These are phyloP conservation scores for Petromus typicus DNA, from an alignment of 2,113 vertebrate species.

Conservation along the genomic window DNA sequence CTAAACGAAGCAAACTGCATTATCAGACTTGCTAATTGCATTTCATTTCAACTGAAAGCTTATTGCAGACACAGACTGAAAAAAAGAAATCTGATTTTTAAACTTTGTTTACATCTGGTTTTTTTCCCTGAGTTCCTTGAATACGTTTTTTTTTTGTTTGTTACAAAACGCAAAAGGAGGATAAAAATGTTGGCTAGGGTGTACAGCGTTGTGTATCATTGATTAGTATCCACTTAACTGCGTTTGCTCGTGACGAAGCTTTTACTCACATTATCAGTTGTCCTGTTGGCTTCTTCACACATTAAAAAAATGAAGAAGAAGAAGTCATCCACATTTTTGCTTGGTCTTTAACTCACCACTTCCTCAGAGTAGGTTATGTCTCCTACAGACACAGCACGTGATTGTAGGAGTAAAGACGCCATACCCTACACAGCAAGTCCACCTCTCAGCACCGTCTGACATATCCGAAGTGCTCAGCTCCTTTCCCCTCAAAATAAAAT, in stretches of 20 bases:
- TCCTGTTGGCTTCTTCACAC: not conserved
- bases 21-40: constrained; percentile 88
- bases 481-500: constrained; percentile 7
- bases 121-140: constrained; percentile 79
- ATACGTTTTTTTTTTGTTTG: constrained; percentile 60
- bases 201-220: not conserved
- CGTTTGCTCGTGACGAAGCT: not conserved
- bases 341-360: not conserved
- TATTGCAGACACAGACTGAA: constrained; percentile 84
- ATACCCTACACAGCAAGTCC: not conserved
- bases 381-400: not conserved
- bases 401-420: not conserved
- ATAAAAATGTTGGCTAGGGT: constrained; percentile 8
- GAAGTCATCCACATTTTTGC: not conserved
- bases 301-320: not conserved
- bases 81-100: constrained; percentile 84
- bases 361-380: not conserved
- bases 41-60: constrained; percentile 87
- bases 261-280: not conserved
- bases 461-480: not conserved
- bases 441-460: not conserved
- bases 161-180: constrained; percentile 17
- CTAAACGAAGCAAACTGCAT: constrained; percentile 88
- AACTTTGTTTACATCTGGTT: constrained; percentile 86
- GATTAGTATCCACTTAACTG: not conserved